Base-by-base conservation (phyloP, 1,140 invertebrate genomes). In the Arctopsyche grandis region DNA sequence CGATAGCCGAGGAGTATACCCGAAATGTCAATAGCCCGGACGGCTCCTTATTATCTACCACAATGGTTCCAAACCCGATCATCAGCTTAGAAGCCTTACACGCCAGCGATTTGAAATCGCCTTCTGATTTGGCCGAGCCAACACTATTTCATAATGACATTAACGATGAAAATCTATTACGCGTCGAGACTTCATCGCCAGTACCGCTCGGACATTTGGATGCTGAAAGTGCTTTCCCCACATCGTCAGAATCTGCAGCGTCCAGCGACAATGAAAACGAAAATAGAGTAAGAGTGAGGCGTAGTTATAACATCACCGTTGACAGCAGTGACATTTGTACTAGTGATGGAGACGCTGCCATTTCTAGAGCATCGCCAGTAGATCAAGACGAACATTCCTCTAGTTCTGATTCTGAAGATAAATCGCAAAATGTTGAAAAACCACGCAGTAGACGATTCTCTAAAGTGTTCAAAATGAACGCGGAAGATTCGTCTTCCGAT, bases 381-480 rank as follows among this genome's bases (percentile, higher is more conserved):
- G 88, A 89, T 26, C 86, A 90, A 60, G 88, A 89, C 1, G 87
- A 86, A 24, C 86, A 88, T 58, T 90, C 89, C 0, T 90, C 89
- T 0, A 88, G 87, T 0, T 85, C 90, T 9, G 90, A 88, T 0
- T 89, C 90, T 0, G 92, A 92, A n/a, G 91, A 91, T 44, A 91
- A 91, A 81, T 92, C 90, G 26, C 91, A 93, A 69, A 89, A 91
- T 5, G 91, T 91, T 19, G 88, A 89, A n/a, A 91, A 92, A 12
- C 88, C 91, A 0, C 63, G 63, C 63, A 66, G 26, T 91, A 92
- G 63, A 12, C 88, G 90, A 19, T 94, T 94, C 83, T 93, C 93
- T 0, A 89, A 92, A 16, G 92, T 94, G 0, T 94, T 94, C 83
- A 90, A 94, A 0, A 93, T 94, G 0, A 94, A 94, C 83, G 91